phyloP scores from a whole-genome alignment of 35 echinoderm and acorn worm species.

The Diadema setosum region DNA sequence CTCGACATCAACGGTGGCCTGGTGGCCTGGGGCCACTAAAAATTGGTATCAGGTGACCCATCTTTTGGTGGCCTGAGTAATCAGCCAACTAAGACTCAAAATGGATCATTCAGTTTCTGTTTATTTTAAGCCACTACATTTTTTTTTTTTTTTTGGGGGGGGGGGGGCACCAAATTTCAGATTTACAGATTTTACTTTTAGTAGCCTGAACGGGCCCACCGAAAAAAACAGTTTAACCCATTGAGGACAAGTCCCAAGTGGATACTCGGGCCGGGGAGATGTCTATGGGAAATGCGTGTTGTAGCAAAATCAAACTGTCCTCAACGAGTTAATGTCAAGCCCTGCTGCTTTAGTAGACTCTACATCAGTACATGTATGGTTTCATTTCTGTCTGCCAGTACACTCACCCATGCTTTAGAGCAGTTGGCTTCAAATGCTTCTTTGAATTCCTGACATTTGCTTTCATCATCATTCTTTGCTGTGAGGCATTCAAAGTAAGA shows the following conservation, averaged over 20 bases:
- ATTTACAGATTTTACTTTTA: neutral
- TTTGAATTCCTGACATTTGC: constrained; percentile 11
- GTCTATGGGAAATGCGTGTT: no score
- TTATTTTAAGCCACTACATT: no score
- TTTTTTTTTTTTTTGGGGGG: neutral
- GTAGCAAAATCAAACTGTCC: no score
- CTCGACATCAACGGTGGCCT: no score
- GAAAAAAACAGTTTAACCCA: neutral
- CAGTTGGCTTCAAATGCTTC: constrained; percentile 53
- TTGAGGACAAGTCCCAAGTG: no score
- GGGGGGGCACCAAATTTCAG: neutral
- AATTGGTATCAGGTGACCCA: no score
- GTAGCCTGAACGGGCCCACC: neutral
- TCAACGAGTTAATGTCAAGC: neutral
- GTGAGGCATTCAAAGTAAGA: constrained; percentile 47
- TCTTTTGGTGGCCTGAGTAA: no score
- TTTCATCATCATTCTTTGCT: constrained; percentile 14
- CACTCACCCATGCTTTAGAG: constrained; percentile 62
- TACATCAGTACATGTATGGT: neutral
- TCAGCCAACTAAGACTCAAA: no score
- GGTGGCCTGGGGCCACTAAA: no score
- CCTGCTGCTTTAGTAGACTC: neutral
- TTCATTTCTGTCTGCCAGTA: neutral
- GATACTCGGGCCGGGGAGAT: no score
- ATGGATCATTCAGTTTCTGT: no score